Base-by-base conservation (phyloP, 2,797 vertebrate species). In the Pangasius larnaudii region DNA sequence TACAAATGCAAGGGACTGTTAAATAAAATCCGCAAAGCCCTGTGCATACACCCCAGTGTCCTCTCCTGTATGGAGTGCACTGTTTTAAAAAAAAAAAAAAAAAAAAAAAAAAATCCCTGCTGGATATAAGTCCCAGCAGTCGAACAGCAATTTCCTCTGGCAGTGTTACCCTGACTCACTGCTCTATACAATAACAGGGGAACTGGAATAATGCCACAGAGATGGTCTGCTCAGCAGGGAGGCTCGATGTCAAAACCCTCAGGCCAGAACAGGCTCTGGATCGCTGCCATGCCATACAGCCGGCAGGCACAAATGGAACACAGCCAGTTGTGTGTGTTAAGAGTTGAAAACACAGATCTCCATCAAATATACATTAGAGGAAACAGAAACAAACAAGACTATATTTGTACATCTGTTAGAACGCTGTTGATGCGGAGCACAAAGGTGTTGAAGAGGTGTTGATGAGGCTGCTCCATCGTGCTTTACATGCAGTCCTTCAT, bases 281-380 rank as follows among this genome's bases (percentile, higher is more conserved):
- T 42, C 18, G 30, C 63, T 87, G 79, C 84, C 71, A 82, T 18
- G 63, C 51, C 63, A 19, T 79, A 85, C 49, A 89, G 83, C 86
- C 58, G 42, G 82, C 84, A 86, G 33, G 67, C 59, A 2, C 6
- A 1, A 86, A 51, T 80, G 75, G 65, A 91, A 83, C 85, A 84
- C 49, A n/a, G 69, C 69, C 72, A 86, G 79, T 84, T 87, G 63
- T 67, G n/a, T 82, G 56, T 46, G 84, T 88, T 24, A 30, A 30
- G 74, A 42, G 53, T 84, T 53, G 22, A 30, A 79, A 88, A 85
- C 46, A 85, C 51, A 82, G 30, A 87, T 87, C 42, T 61, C 63
- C 46, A 88, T 83, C 81, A 88, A 90, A 85, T 39, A 90, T 90
- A 86, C 46, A 90, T 89, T 79, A 49, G 78, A 88, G 39, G 58